phyloP scores from a whole-genome alignment of 2,888 invertebrate genomes.

The Cheilosia pagana region DNA sequence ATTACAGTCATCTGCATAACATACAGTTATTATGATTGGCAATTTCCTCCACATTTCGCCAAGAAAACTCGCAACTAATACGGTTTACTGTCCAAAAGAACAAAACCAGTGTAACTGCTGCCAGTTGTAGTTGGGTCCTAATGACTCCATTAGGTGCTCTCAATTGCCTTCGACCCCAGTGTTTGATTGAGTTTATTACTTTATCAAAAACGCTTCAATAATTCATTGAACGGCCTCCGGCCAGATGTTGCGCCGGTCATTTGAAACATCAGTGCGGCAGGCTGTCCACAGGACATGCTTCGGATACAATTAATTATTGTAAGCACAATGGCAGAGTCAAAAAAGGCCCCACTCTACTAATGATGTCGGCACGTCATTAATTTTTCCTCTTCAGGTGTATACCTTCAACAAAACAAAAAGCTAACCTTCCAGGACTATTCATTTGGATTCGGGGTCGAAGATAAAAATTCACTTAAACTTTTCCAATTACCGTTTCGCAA shows the following conservation, averaged over 20 bases:
- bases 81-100: slow-evolving; percentile 59
- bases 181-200: slow-evolving; percentile 72
- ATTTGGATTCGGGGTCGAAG: slow-evolving; percentile 40
- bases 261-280: not conserved
- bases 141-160: slow-evolving; percentile 64
- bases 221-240: slow-evolving; percentile 40
- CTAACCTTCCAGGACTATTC: not conserved
- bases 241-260: slow-evolving; percentile 46
- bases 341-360: slow-evolving; percentile 47
- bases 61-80: slow-evolving; percentile 31
- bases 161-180: slow-evolving; percentile 37
- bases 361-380: slow-evolving; percentile 69
- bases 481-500: slow-evolving; percentile 76
- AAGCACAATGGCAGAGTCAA: slow-evolving; percentile 70
- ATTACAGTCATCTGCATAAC: slow-evolving; percentile 68
- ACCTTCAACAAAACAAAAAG: not conserved
- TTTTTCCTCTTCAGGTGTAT: slow-evolving; percentile 38
- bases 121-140: slow-evolving; percentile 39
- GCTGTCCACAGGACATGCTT: slow-evolving; percentile 8
- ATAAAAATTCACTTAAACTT: slow-evolving; percentile 76
- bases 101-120: slow-evolving; percentile 42
- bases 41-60: slow-evolving; percentile 36
- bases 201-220: slow-evolving; percentile 71
- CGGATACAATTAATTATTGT: slow-evolving; percentile 69
- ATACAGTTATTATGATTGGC: slow-evolving; percentile 62